Base-by-base conservation (phyloP, 2,888 invertebrate genomes). In the Drosophila seclusa region DNA sequence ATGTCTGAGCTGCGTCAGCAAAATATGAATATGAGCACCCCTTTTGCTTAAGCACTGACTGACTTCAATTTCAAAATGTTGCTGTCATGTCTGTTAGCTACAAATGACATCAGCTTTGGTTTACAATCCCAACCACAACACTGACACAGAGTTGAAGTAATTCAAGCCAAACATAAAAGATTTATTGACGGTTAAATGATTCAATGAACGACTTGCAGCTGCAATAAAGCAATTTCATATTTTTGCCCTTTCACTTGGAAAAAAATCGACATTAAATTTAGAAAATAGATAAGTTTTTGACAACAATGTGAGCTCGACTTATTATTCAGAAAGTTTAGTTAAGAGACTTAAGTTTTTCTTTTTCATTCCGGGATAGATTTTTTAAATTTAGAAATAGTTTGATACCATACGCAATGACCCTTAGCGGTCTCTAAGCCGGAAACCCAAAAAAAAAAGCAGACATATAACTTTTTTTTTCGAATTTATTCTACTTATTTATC, bases 21-120 rank as follows among this genome's bases (percentile, higher is more conserved):
- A 38, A 87, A 45, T 24, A 24, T 45, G 27, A 86, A 73, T 64
- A 68, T 34, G 45, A 66, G n/a, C 59, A 49, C 48, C 49, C 58
- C 34, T 48, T 24, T 55, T 52, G n/a, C 45, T 76, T 52, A 31
- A 31, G 50, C 68, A 68, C 48, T 68, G 76, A 74, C 38, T 80
- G 76, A 59, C 54, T 80, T 61, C 34, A 59, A 55, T 59, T 68
- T 66, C n/a, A 76, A 88, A 89, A 85, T 67, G 73, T 59, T 53
- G 68, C 83, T 74, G 83, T 88, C 86, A 88, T 76, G 74, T 70
- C 49, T 80, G 70, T 76, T 74, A 78, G 70, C 64, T 58, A 36
- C 50, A 75, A 81, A 82, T 84, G 89, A 84, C 90, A 81, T 89
- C 78, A 84, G 88, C 68, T 61, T 32, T 57, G 68, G 42, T 48